Evolutionary conservation across 2,888 invertebrate species (phyloP), one percentile per base, ranked within the genome.

Genomic region (Meloe dianella): DNA sequence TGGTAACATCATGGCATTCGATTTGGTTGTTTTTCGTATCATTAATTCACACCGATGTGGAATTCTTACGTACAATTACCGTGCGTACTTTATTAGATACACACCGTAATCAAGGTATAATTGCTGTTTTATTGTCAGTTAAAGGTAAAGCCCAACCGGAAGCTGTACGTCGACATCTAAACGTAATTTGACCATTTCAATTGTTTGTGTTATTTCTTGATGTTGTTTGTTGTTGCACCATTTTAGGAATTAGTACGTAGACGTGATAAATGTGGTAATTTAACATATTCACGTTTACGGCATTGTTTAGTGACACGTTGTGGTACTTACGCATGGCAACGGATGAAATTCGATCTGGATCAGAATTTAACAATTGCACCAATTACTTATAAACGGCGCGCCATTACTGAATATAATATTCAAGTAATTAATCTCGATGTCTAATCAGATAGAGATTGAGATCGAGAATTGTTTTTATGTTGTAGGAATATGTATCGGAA

Each of bases 281-380:
- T 89, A 9, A 84, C 86, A 76, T 92, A 91, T 77, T 91, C 91
- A 0, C 88, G 91, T 66, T 81, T 94, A 35, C 86, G 89, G 2
- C 90, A 90, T 62, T 84, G 87, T 47, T 82, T 94, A 58, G 89
- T 90, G 0, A 90, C 90, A 0, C 89, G 90, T 75, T 93, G 91
- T 88, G 92, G 92, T 0, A 89, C 90, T 72, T 94, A 94, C 79
- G 93, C 91, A 0, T 94, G 94, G 94, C 87, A 87, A 75, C 83
- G 85, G 41, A 84, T 85, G 0, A 83, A 86, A 41, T 92, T 91
- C 79, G 84, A 87, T 60, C 82, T 91, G 54, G 90, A 92, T 66
- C 91, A 92, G 79, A 92, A 94, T 76, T 84, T 93, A 9, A 82
- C 91, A 12, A 81, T 89, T 0, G 88, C 90, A 4, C 88, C 88